Conservation (phyloP, 2,113 vertebrate genomes). For the Cyanistes caeruleus region DNA sequence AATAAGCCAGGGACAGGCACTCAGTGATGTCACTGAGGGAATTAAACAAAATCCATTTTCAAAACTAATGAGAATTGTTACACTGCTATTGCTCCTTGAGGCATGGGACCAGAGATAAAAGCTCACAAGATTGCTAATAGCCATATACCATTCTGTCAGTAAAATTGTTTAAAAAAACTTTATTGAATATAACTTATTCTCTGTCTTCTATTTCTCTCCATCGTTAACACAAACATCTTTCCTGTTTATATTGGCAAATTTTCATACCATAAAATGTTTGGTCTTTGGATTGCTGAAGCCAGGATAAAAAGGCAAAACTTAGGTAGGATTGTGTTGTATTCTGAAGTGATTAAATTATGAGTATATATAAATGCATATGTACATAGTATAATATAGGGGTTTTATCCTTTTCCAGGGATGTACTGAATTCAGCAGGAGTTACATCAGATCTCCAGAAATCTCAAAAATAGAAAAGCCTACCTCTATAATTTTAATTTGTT, state of each 20-base stretch:
- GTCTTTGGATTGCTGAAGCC: background rate
- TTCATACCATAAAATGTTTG: background rate
- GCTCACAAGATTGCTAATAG: background rate
- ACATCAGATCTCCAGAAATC: background rate
- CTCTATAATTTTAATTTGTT: background rate
- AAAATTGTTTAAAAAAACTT: background rate
- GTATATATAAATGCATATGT: background rate
- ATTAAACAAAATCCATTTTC: constrained; percentile 18
- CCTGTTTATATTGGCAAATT: background rate
- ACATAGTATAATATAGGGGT: background rate
- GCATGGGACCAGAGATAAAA: background rate
- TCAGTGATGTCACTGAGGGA: background rate
- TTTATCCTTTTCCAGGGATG: background rate
- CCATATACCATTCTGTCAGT: background rate
- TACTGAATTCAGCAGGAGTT: background rate
- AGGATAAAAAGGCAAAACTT: background rate
- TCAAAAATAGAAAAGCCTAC: background rate
- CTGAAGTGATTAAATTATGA: background rate
- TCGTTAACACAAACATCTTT: background rate
- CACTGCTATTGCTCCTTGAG: background rate
- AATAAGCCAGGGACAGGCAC: background rate
- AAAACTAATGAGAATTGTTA: background rate
- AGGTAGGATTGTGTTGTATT: background rate
- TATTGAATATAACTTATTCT: background rate
- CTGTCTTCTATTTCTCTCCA: background rate